Evolutionary conservation across 2,113 vertebrate species (phyloP).

Genomic region (Chlamydotis undulata): DNA sequence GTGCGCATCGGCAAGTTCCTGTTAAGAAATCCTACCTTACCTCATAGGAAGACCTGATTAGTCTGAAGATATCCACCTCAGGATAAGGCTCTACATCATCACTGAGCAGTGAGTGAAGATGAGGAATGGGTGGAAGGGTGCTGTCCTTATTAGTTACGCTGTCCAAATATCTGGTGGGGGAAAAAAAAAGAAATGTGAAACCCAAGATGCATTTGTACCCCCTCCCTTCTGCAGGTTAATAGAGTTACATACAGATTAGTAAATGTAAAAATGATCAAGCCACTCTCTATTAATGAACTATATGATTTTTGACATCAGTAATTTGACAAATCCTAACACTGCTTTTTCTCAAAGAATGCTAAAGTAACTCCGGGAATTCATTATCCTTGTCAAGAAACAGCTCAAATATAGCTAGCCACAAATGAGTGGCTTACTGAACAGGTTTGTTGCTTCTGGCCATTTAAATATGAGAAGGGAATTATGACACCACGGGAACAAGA

Average conservation of each 20-base stretch:
- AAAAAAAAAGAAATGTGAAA: background rate
- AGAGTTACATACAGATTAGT: background rate
- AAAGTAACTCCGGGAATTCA: background rate
- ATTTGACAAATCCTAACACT: background rate
- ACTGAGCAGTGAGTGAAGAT: constrained; percentile 94
- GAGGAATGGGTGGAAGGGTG: constrained; percentile 94
- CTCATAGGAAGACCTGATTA: constrained; percentile 94
- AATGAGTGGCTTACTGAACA: background rate
- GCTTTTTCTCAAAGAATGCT: background rate
- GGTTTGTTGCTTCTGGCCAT: background rate
- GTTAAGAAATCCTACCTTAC: constrained; percentile 63
- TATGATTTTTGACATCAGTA: background rate
- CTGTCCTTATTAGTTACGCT: constrained; percentile 98
- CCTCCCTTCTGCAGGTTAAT: background rate
- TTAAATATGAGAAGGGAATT: background rate
- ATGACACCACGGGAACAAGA: background rate
- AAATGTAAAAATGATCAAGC: background rate
- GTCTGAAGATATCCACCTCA: constrained; percentile 96
- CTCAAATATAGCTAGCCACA: background rate
- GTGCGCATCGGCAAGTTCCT: background rate
- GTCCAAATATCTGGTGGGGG: constrained; percentile 87
- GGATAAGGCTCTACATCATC: constrained; percentile 93
- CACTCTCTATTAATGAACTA: background rate
- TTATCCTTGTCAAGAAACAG: background rate
- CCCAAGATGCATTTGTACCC: background rate